Conservation (phyloP, 2,113 vertebrate species). For the Xyliphius kryptos region DNA sequence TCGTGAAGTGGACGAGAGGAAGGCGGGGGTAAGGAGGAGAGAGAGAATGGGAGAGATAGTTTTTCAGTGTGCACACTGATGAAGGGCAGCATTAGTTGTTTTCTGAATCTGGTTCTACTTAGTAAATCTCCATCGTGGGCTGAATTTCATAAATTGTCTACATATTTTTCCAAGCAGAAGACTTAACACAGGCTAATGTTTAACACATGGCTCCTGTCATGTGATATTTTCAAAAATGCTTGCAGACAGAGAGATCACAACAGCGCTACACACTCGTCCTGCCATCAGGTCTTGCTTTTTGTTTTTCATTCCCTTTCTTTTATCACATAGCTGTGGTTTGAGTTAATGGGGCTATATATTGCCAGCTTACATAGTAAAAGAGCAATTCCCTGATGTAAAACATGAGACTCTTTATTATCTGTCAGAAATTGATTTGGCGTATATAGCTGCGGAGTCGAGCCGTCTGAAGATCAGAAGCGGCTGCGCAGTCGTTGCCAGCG, state of each 20-base stretch:
- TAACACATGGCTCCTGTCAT: slow-evolving; percentile 98
- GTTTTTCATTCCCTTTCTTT: slow-evolving; percentile 43
- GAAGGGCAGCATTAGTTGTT: slow-evolving; percentile 64
- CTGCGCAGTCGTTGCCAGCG: slow-evolving; percentile 68
- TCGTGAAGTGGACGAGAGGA: slow-evolving; percentile 46
- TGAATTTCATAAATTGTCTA: slow-evolving; percentile 99
- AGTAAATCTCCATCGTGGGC: slow-evolving; percentile 86
- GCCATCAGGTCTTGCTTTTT: slow-evolving; percentile 68
- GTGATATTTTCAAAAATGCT: slow-evolving; percentile 96
- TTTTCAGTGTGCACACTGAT: slow-evolving; percentile 28
- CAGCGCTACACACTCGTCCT: slow-evolving; percentile 75
- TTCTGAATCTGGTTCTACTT: slow-evolving; percentile 97
- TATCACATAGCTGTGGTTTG: slow-evolving; percentile 75
- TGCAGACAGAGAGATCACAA: slow-evolving; percentile 78
- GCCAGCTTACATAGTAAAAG: slow-evolving; percentile 79
- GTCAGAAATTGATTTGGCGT: slow-evolving; percentile 89
- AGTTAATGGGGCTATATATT: slow-evolving; percentile 75
- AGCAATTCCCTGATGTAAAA: slow-evolving; percentile 86
- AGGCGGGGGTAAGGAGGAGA: too few species aligned
- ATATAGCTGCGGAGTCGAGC: slow-evolving; percentile 72
- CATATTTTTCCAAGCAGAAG: slow-evolving; percentile 96
- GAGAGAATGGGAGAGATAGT: slow-evolving; percentile 20
- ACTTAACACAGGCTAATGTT: slow-evolving; percentile 98
- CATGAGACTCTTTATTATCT: slow-evolving; percentile 83
- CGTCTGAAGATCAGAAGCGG: slow-evolving; percentile 71